Percentiles rank a stretch among this genome's conserved stretches.
Evolutionary conservation across 2,113 vertebrate species (phyloP).

Genomic region (Actenoides hombroni): DNA sequence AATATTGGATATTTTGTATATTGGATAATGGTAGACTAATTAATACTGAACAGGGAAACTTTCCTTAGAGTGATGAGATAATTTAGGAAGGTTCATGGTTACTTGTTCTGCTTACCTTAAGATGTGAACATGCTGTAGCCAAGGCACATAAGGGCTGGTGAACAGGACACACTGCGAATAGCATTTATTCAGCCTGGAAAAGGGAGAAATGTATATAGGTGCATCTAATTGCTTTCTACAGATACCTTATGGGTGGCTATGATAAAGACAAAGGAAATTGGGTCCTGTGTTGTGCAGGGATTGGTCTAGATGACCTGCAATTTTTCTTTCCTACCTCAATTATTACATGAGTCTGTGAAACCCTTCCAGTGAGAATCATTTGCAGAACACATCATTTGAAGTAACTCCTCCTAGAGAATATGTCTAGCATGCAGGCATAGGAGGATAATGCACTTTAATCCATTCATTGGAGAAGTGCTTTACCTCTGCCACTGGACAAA

Average conservation of each 20-base stretch:
- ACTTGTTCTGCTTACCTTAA: too few species aligned
- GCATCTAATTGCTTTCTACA: not conserved
- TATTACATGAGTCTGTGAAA: not conserved
- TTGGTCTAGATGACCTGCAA: not conserved
- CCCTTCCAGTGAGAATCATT: not conserved
- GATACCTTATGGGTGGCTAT: not conserved
- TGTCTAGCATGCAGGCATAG: too few species aligned
- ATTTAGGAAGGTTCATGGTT: too few species aligned
- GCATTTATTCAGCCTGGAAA: not conserved
- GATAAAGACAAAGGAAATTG: not conserved
- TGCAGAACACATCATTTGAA: not conserved
- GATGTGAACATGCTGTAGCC: not conserved
- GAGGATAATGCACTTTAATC: too few species aligned
- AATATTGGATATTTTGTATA: too few species aligned
- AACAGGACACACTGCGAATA: not conserved
- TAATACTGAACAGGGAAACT: too few species aligned
- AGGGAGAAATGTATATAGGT: not conserved
- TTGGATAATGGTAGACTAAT: too few species aligned
- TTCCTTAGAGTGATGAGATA: too few species aligned
- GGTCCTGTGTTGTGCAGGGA: not conserved
- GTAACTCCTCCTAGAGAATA: not conserved
- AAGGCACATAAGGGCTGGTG: not conserved
- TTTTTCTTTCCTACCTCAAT: not conserved
- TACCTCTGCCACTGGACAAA: too few species aligned
- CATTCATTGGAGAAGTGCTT: too few species aligned